phyloP scores from a whole-genome alignment of 2,888 invertebrate species.

The Monoplex corrugatus region DNA sequence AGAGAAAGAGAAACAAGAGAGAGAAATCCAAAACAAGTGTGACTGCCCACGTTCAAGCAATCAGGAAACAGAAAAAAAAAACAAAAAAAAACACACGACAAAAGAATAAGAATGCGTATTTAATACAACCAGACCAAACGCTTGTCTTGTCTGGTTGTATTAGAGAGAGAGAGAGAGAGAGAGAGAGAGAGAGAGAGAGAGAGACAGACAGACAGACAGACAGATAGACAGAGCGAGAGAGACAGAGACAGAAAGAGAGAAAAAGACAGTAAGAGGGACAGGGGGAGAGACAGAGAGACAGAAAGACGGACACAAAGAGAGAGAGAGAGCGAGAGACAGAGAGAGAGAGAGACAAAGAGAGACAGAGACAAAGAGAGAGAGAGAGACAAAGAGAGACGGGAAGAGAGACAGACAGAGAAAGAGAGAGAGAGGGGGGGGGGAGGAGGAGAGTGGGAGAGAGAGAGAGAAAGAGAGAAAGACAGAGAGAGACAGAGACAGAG shows the following conservation, averaged over 20 bases:
- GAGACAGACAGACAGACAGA: slow-evolving; percentile 15
- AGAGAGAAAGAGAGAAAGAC: not conserved
- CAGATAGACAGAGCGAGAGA: not conserved
- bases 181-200: not conserved
- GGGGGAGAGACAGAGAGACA: not conserved
- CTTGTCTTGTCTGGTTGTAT: too few relatives aligned
- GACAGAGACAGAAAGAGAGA: not conserved
- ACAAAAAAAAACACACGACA: too few relatives aligned
- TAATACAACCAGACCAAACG: too few relatives aligned
- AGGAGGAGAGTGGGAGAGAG: too few relatives aligned
- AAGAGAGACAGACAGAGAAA: slow-evolving; percentile 14
- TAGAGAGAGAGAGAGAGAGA: not conserved
- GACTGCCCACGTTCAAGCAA: too few relatives aligned
- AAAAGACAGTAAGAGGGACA: not conserved
- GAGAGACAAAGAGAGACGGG: not conserved
- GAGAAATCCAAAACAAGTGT: too few relatives aligned
- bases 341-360: not conserved
- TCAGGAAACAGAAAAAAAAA: too few relatives aligned
- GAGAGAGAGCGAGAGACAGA: not conserved
- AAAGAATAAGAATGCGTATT: too few relatives aligned
- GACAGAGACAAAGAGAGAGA: not conserved
- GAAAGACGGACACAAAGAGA: not conserved
- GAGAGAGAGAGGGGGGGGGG: slow-evolving; percentile 8
- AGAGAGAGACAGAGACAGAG: not conserved
- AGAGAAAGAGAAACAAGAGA: too few relatives aligned